These are phyloP conservation scores for Ascaphus truei DNA, from an alignment of 2,113 vertebrate genomes.

Conservation along the genomic window DNA sequence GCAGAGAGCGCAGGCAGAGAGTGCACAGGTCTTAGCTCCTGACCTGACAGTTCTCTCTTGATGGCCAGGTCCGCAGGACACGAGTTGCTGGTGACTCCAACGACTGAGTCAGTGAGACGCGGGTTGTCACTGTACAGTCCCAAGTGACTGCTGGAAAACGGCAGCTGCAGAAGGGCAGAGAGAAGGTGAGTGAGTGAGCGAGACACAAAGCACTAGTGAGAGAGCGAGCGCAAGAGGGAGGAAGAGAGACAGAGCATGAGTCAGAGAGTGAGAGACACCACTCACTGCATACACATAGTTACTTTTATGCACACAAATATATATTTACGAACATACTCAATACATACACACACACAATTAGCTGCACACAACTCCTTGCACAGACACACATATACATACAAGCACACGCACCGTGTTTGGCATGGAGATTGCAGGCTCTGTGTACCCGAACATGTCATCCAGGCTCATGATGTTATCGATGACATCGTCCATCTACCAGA, in stretches of 20 bases:
- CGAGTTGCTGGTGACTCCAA: conserved; percentile 94
- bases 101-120: conserved; percentile 79
- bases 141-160: conserved; percentile 91
- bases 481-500: conserved; percentile 86
- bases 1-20: too few species aligned
- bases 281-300: neutral
- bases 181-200: too few species aligned
- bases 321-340: too few species aligned
- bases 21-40: too few species aligned
- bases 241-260: too few species aligned
- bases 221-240: too few species aligned
- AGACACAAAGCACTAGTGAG: too few species aligned
- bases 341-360: too few species aligned
- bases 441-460: conserved; percentile 84
- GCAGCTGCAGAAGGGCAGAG: conserved; percentile 70
- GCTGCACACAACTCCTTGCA: too few species aligned
- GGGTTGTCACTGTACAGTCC: conserved; percentile 86
- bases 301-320: too few species aligned
- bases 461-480: conserved; percentile 96
- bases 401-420: conserved; percentile 84
- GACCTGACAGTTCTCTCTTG: conserved; percentile 92
- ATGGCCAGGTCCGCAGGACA: conserved; percentile 90
- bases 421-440: conserved; percentile 83
- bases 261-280: neutral
- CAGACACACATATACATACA: conserved; percentile 68